These are phyloP conservation scores for Leptodirus hochenwartii DNA, from an alignment of 2,888 invertebrate species.

Conservation along the genomic window DNA sequence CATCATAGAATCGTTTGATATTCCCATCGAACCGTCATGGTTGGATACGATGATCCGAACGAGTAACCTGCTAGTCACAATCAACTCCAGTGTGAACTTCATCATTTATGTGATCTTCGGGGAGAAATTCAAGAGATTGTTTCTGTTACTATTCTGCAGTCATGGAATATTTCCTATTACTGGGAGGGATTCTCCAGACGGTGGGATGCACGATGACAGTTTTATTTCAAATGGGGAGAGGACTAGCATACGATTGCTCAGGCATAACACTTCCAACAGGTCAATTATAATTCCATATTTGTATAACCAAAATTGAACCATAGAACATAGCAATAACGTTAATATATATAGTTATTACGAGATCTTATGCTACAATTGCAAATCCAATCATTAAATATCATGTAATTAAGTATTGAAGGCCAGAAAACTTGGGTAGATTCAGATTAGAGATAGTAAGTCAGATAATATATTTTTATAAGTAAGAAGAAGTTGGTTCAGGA, in stretches of 20 bases:
- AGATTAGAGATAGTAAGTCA: too few species aligned
- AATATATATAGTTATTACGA: too few species aligned
- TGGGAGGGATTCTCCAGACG: constrained; percentile 47
- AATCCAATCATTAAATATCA: too few species aligned
- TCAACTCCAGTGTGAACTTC: constrained; percentile 96
- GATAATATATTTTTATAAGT: too few species aligned
- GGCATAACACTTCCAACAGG: constrained; percentile 30
- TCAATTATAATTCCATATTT: too few species aligned
- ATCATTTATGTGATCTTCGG: constrained; percentile 96
- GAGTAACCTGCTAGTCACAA: constrained; percentile 84
- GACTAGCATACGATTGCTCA: constrained; percentile 44
- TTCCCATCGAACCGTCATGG: constrained; percentile 35
- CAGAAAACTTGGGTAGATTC: too few species aligned
- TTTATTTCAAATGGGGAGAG: constrained; percentile 64
- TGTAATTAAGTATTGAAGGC: too few species aligned
- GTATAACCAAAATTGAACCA: too few species aligned
- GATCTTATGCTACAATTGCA: too few species aligned
- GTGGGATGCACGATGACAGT: constrained; percentile 65
- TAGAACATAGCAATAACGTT: too few species aligned
- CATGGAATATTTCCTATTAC: constrained; percentile 29
- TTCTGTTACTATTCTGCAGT: constrained; percentile 57
- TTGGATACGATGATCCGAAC: constrained; percentile 56
- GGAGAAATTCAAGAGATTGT: constrained; percentile 83
- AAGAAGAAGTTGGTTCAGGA: too few species aligned
- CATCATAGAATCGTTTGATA: constrained; percentile 63